A percentile compares a stretch with the other conserved stretches of the same genome.
Conservation (phyloP, 2,888 invertebrate genomes). For the Byasa hedistus region DNA sequence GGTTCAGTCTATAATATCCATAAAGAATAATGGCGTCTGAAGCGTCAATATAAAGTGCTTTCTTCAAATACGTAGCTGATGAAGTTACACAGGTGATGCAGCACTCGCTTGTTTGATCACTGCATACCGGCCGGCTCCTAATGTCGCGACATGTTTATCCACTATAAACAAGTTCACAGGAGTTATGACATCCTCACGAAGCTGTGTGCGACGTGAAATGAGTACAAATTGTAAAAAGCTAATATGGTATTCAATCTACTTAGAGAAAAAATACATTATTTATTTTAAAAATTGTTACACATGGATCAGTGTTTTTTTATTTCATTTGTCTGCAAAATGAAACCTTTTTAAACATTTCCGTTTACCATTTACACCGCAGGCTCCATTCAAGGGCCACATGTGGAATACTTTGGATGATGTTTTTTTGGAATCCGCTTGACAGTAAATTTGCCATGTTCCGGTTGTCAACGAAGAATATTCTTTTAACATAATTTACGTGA, state of each 20-base stretch:
- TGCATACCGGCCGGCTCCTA: conserved; percentile 44
- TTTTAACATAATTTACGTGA: no score
- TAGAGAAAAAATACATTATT: neutral
- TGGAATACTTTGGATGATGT: no score
- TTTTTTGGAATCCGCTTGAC: no score
- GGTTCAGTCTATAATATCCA: neutral
- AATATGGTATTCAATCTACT: neutral
- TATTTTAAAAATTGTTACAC: no score
- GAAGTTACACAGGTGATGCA: conserved; percentile 55
- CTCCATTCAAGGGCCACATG: no score
- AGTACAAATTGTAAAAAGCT: conserved; percentile 2
- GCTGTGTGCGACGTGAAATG: conserved; percentile 4
- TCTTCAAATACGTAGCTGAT: conserved; percentile 38
- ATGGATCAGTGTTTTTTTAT: no score
- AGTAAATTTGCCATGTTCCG: no score
- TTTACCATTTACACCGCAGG: no score
- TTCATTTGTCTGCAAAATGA: no score
- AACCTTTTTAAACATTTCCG: no score
- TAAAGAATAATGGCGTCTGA: conserved; percentile 15
- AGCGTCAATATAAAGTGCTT: conserved; percentile 24
- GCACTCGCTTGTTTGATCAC: conserved; percentile 44
- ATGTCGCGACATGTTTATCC: conserved; percentile 33
- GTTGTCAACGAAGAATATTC: no score
- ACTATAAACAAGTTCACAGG: conserved; percentile 30
- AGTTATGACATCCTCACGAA: conserved; percentile 24